These are phyloP conservation scores for Augochlorella aurata DNA, from an alignment of 2,888 invertebrate species.

Conservation along the genomic window DNA sequence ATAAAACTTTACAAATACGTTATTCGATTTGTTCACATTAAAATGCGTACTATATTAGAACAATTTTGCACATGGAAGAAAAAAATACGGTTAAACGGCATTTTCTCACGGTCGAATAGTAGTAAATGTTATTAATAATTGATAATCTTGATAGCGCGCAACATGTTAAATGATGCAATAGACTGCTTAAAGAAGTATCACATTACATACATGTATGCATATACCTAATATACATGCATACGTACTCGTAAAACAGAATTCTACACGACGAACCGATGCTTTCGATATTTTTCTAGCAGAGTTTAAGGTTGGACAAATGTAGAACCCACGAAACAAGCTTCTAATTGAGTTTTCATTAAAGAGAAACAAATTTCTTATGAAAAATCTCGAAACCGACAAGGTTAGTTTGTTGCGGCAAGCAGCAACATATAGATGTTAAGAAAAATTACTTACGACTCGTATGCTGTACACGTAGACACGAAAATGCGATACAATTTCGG, in stretches of 20 bases:
- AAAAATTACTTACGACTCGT: constrained; percentile 42
- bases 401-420: constrained; percentile 25
- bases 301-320: constrained; percentile 10
- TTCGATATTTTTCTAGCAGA: background rate
- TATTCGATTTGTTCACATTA: background rate
- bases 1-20: background rate
- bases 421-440: background rate
- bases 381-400: background rate
- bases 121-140: constrained; percentile 2
- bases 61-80: background rate
- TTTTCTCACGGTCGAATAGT: background rate
- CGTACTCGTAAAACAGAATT: background rate
- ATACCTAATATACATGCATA: too few relatives aligned
- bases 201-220: background rate
- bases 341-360: background rate
- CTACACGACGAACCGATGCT: background rate
- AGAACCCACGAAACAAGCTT: background rate
- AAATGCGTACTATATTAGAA: background rate
- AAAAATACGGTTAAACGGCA: background rate
- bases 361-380: background rate
- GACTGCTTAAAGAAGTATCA: background rate
- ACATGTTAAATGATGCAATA: constrained; percentile 4
- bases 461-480: background rate
- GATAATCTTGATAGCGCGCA: background rate
- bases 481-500: constrained; percentile 15